Percentiles rank a stretch among this genome's conserved stretches.
Evolutionary conservation across 2,797 vertebrate species (phyloP).

Genomic region (Sebastes baramenuke): DNA sequence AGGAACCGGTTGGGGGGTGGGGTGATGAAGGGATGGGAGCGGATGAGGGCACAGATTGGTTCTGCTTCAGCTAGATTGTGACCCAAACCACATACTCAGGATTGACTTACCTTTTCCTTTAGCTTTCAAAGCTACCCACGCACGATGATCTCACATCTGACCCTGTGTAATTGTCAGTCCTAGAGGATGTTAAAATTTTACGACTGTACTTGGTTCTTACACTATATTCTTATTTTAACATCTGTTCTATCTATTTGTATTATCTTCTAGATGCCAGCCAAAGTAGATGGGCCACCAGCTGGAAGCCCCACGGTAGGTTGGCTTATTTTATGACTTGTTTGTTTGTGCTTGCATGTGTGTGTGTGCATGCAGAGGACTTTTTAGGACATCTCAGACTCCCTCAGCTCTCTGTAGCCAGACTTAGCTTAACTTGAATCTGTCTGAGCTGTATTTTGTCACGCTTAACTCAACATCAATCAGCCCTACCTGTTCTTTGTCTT

Average conservation of each 20-base stretch:
- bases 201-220: neutral
- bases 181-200: neutral
- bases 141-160: slow-evolving; percentile 22
- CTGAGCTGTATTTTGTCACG: slow-evolving; percentile 17
- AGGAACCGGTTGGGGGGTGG: slow-evolving; percentile 1
- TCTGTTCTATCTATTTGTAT: slow-evolving; percentile 49
- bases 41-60: slow-evolving; percentile 53
- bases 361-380: slow-evolving; percentile 1
- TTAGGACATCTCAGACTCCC: slow-evolving; percentile 13
- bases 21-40: slow-evolving; percentile 54
- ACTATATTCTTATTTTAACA: neutral
- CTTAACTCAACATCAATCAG: slow-evolving; percentile 4
- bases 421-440: slow-evolving; percentile 24
- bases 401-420: slow-evolving; percentile 9
- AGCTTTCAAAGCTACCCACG: neutral
- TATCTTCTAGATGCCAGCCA: slow-evolving; percentile 84
- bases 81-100: slow-evolving; percentile 47
- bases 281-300: slow-evolving; percentile 89
- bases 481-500: slow-evolving; percentile 11
- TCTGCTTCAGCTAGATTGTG: slow-evolving; percentile 46
- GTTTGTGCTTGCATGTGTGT: neutral
- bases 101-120: slow-evolving; percentile 38
- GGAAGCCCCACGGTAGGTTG: slow-evolving; percentile 81
- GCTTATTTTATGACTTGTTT: slow-evolving; percentile 17
- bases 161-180: slow-evolving; percentile 64